These are phyloP conservation scores for Heterohyrax brucei DNA, from an alignment of 2,797 vertebrate genomes.

Conservation along the genomic window DNA sequence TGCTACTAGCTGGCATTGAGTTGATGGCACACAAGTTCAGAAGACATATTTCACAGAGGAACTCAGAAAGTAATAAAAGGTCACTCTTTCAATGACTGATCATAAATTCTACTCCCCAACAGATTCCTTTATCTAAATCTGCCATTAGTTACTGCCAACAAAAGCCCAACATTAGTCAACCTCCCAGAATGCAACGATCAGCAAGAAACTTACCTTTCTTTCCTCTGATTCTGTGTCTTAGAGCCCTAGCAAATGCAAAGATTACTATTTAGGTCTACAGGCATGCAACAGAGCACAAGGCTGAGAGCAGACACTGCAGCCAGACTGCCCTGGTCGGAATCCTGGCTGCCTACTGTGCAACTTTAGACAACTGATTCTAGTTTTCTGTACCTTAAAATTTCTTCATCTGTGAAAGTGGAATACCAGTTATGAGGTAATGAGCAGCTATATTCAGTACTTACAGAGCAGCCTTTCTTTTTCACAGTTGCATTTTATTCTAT, in stretches of 20 bases:
- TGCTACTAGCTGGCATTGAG: not conserved
- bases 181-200: not conserved
- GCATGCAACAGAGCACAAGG: not conserved
- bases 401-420: not conserved
- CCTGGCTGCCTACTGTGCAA: not conserved
- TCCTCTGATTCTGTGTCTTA: conserved; percentile 8
- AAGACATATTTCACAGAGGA: not conserved
- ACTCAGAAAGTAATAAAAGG: not conserved
- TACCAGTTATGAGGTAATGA: not conserved
- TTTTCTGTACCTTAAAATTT: not conserved
- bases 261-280: not conserved
- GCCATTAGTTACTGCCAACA: conserved; percentile 16
- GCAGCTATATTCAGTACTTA: not conserved
- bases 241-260: not conserved
- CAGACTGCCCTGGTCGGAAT: not conserved
- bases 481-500: not conserved
- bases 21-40: not conserved
- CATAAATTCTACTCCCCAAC: not conserved
- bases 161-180: not conserved
- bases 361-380: conserved; percentile 9
- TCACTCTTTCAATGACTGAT: conserved; percentile 9
- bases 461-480: not conserved
- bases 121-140: not conserved
- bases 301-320: not conserved
- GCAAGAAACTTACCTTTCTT: not conserved